A percentile compares a stretch with the other conserved stretches of the same genome.
phyloP scores from a whole-genome alignment of 2,797 vertebrate genomes.

The Cossypha heuglini region DNA sequence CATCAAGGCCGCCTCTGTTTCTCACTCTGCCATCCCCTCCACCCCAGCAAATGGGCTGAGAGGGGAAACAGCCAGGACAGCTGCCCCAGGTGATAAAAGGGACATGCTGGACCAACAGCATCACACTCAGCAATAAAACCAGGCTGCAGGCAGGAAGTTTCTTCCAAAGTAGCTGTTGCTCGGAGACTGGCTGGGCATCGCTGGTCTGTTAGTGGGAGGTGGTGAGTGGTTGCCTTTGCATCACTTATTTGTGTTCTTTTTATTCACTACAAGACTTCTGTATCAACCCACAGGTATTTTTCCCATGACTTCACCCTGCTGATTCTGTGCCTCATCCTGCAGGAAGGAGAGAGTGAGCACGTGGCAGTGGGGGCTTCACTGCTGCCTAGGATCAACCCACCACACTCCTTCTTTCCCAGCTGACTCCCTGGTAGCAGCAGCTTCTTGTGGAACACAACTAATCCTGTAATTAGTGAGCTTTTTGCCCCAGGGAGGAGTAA shows the following conservation, averaged over 20 bases:
- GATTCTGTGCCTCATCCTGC: not conserved
- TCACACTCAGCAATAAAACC: not conserved
- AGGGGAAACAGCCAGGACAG: not conserved
- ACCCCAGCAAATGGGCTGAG: not conserved
- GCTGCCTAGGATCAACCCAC: not conserved
- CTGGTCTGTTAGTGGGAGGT: not conserved
- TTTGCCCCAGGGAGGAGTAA: not conserved
- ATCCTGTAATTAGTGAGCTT: not conserved
- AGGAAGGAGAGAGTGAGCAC: fast-evolving
- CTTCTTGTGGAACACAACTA: not conserved
- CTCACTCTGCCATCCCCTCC: not conserved
- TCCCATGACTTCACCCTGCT: not conserved
- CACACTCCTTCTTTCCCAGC: not conserved
- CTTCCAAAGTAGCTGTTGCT: not conserved
- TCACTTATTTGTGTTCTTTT: not conserved
- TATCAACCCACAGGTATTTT: not conserved
- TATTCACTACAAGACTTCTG: not conserved
- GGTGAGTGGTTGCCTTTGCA: not conserved
- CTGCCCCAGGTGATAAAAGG: not conserved
- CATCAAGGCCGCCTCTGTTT: not conserved
- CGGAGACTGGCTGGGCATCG: fast-evolving
- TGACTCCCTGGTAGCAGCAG: not conserved
- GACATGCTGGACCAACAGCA: not conserved
- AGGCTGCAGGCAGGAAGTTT: not conserved
- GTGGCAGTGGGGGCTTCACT: not conserved